phyloP scores from a whole-genome alignment of 2,888 invertebrate genomes.

The Orchesella flavescens region DNA sequence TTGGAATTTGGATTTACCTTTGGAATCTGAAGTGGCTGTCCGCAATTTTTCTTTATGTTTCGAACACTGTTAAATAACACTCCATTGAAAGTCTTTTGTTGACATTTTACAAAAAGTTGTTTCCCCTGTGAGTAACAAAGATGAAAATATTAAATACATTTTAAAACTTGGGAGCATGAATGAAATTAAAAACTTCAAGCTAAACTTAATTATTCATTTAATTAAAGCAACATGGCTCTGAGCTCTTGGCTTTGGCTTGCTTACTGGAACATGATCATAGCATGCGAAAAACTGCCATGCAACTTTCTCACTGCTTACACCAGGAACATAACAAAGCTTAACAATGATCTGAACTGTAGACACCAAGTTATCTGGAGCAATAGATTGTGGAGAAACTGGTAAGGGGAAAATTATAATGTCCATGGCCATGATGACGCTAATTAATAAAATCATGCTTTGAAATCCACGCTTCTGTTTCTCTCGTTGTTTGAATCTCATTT shows the following conservation, averaged over 20 bases:
- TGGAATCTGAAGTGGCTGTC: constrained; percentile 30
- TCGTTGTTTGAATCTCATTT: too few relatives aligned
- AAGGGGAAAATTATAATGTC: not conserved
- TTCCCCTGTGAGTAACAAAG: constrained; percentile 48
- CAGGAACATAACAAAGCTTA: constrained; percentile 60
- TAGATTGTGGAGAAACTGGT: constrained; percentile 2
- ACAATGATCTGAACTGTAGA: constrained; percentile 55
- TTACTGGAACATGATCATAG: constrained; percentile 62
- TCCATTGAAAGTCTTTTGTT: constrained; percentile 48
- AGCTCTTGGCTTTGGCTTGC: too few relatives aligned
- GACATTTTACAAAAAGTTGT: constrained; percentile 54
- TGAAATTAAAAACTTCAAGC: too few relatives aligned
- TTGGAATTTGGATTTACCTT: constrained; percentile 26
- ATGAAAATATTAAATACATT: not conserved
- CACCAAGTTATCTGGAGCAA: constrained; percentile 50
- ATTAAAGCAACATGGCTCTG: too few relatives aligned
- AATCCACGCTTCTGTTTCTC: too few relatives aligned
- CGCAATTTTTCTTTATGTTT: constrained; percentile 32
- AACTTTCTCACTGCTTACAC: constrained; percentile 56
- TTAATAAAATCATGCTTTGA: too few relatives aligned
- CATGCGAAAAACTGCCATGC: constrained; percentile 62
- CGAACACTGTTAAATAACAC: constrained; percentile 42
- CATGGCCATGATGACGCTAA: not conserved
- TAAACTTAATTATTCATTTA: too few relatives aligned
- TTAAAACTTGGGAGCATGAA: not conserved